Conservation (phyloP, 2,113 vertebrate species). For the Nestor notabilis region DNA sequence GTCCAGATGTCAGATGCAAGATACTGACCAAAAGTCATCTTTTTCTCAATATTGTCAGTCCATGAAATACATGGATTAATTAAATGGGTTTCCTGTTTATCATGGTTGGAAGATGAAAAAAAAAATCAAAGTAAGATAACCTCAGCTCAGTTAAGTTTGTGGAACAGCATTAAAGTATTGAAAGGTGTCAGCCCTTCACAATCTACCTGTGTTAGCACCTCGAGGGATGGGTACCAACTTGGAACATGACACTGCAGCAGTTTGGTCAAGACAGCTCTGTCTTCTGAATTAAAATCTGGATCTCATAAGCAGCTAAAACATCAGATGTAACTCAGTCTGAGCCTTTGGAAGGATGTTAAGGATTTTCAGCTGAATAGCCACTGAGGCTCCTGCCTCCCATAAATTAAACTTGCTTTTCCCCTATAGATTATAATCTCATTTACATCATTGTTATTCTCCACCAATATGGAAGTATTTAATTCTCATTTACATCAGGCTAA, state of each 20-base stretch:
- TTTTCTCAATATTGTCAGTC: neutral
- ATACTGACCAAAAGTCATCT: neutral
- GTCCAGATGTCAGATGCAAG: neutral
- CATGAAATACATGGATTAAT: neutral
- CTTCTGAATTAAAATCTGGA: neutral
- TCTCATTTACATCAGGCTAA: neutral
- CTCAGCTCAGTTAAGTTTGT: neutral
- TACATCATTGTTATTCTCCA: neutral
- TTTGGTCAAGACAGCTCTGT: neutral
- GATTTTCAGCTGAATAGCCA: neutral
- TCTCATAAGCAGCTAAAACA: neutral
- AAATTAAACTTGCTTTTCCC: neutral
- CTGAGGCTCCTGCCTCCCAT: neutral
- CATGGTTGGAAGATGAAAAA: neutral
- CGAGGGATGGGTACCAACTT: neutral
- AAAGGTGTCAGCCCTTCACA: neutral
- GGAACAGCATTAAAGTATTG: neutral
- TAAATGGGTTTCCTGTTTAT: neutral
- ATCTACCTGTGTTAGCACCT: neutral
- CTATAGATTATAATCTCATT: neutral
- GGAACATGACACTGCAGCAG: neutral
- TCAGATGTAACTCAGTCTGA: neutral
- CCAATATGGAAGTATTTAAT: neutral
- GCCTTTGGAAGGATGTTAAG: neutral
- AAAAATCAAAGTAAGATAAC: neutral